Base-by-base conservation (phyloP, 92 coral and sea anemone genomes). In the Actinostola sp. region DNA sequence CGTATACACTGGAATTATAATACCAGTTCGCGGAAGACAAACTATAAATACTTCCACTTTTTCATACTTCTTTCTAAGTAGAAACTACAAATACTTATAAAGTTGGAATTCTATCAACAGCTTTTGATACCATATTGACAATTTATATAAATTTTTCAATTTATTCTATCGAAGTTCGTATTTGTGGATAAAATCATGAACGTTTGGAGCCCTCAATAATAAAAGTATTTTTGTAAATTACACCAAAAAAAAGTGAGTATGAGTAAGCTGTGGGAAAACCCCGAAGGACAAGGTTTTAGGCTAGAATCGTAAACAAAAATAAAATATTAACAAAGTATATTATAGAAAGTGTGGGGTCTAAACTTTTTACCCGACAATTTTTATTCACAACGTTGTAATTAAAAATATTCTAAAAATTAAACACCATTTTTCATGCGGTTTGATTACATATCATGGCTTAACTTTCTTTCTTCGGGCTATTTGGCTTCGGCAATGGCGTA, bases 151-250 rank as follows among this genome's bases (percentile, higher is more conserved):
- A 46, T 46, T 46, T 46, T 46, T 46, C 53, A 7, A 46, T 13
- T 17, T 17, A 13, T 36, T 36, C 4, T 17, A 13, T 16, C 19
- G 53, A 46, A 6, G 53, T 46, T 2, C 3, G 19, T 46, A 46
- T 46, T 46, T 46, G 53, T 46, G 42, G 11, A 36, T n/a, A 36
- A 36, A 24, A 3, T 14, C 54, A 48, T 48, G 3, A 48, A 53
- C 23, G 14, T 53, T n/a, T 19, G 3, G 27, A n/a, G 23, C 10
- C 23, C 28, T 0, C 11, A 53, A 53, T n/a, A 3, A n/a, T n/a
- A n/a, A 59, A 31, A 46, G 23, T 59, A 59, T 59, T 59, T 59
- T 59, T 59, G 65, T 59, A 59, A 32, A 59, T 59, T 28, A 32
- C 17, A 33, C 27, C 5, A 30, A 21, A 29, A 33, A 10, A 3